Percentiles rank a stretch among this genome's conserved stretches.
These are phyloP conservation scores for Macaria notata DNA, from an alignment of 2,888 invertebrate genomes.

Conservation along the genomic window DNA sequence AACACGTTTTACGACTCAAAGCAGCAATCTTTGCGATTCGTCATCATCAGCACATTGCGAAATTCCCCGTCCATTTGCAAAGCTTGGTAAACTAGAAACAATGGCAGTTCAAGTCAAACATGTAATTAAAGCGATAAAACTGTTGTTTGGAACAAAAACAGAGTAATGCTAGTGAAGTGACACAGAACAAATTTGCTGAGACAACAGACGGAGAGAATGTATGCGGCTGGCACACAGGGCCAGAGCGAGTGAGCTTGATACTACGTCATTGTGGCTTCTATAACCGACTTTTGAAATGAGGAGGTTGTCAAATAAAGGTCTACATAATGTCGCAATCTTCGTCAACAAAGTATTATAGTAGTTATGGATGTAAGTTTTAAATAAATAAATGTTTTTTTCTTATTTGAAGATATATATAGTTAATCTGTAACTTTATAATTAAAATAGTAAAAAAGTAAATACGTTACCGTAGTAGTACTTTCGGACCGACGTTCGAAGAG, in stretches of 20 bases:
- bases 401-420: too few relatives aligned
- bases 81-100: slow-evolving; percentile 12
- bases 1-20: too few relatives aligned
- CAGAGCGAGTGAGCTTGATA: slow-evolving; percentile 13
- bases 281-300: too few relatives aligned
- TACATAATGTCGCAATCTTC: too few relatives aligned
- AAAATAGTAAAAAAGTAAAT: too few relatives aligned
- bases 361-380: too few relatives aligned
- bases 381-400: too few relatives aligned
- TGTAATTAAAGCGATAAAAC: slow-evolving; percentile 68
- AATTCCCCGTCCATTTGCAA: slow-evolving; percentile 10
- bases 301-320: too few relatives aligned
- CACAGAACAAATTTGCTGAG: slow-evolving; percentile 76
- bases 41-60: slow-evolving; percentile 13
- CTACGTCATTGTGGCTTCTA: not conserved
- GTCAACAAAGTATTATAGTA: too few relatives aligned
- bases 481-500: too few relatives aligned
- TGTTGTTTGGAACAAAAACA: slow-evolving; percentile 73
- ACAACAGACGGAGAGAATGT: slow-evolving; percentile 70
- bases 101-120: slow-evolving; percentile 45
- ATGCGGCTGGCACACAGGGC: slow-evolving; percentile 45
- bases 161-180: slow-evolving; percentile 71
- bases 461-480: too few relatives aligned
- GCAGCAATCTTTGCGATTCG: not conserved
- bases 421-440: too few relatives aligned